Percentiles rank a stretch among this genome's conserved stretches.
Conservation (phyloP, 2,888 invertebrate species). For the Cabera pusaria region DNA sequence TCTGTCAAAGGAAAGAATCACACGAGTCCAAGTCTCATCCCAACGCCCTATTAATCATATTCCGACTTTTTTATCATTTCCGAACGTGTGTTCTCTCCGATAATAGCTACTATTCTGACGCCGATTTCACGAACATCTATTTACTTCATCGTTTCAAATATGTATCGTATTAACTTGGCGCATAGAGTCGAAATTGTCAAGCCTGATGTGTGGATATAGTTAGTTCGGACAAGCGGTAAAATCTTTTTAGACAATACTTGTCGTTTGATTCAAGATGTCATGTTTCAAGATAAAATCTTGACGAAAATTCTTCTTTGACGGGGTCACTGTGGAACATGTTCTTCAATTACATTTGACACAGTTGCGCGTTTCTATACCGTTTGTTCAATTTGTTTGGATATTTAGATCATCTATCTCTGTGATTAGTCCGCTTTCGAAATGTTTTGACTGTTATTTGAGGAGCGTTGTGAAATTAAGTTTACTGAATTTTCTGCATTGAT, state of each 20-base stretch:
- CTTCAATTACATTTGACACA: slow-evolving; percentile 76
- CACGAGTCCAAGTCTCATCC: slow-evolving; percentile 66
- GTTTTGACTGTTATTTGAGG: slow-evolving; percentile 43
- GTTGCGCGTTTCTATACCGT: slow-evolving; percentile 42
- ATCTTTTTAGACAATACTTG: slow-evolving; percentile 71
- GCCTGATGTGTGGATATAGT: slow-evolving; percentile 29
- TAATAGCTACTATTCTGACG: slow-evolving; percentile 74
- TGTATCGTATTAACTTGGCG: slow-evolving; percentile 31
- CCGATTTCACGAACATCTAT: slow-evolving; percentile 47
- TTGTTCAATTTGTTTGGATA: slow-evolving; percentile 50
- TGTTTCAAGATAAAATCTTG: slow-evolving; percentile 74
- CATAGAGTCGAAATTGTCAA: slow-evolving; percentile 30
- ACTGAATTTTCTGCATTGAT: too few species aligned
- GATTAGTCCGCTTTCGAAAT: slow-evolving; percentile 53
- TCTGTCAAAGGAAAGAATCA: slow-evolving; percentile 82
- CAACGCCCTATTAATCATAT: slow-evolving; percentile 81
- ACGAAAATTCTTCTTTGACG: slow-evolving; percentile 72
- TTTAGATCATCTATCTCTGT: slow-evolving; percentile 54
- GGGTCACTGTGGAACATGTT: slow-evolving; percentile 73
- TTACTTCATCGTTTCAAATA: slow-evolving; percentile 19
- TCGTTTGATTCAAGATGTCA: slow-evolving; percentile 78
- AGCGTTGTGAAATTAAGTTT: too few species aligned
- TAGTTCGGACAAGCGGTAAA: slow-evolving; percentile 49
- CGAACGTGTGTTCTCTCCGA: slow-evolving; percentile 74
- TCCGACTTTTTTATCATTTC: slow-evolving; percentile 76